phyloP scores from a whole-genome alignment of 2,797 vertebrate genomes.

The Acrocephalus scirpaceus region DNA sequence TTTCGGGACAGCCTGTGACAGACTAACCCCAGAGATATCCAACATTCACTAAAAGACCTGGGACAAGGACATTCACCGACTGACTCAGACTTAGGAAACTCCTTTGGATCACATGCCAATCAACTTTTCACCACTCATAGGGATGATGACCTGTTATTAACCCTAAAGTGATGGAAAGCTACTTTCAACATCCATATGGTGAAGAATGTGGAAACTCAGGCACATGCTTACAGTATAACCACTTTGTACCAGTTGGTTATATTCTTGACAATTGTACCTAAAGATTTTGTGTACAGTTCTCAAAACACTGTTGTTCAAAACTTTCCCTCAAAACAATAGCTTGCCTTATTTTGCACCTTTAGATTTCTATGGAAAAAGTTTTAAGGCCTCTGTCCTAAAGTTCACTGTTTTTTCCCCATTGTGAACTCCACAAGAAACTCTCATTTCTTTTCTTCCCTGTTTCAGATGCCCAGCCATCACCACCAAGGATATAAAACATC shows the following conservation, averaged over 20 bases:
- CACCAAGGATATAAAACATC: slow-evolving; percentile 63
- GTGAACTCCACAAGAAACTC: slow-evolving; percentile 49
- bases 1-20: not conserved
- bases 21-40: not conserved
- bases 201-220: not conserved
- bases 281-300: slow-evolving; percentile 70
- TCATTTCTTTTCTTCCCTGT: slow-evolving; percentile 26
- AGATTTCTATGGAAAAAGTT: slow-evolving; percentile 71
- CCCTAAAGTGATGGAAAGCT: not conserved
- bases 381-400: slow-evolving; percentile 68
- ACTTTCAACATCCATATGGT: not conserved
- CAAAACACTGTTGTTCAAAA: slow-evolving; percentile 43
- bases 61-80: not conserved
- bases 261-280: slow-evolving; percentile 26
- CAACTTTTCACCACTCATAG: not conserved
- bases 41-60: not conserved
- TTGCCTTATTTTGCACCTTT: slow-evolving; percentile 72
- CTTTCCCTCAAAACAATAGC: slow-evolving; percentile 67
- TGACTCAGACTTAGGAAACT: not conserved
- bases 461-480: slow-evolving; percentile 74
- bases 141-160: not conserved
- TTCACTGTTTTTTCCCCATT: slow-evolving; percentile 76
- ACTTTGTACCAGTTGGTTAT: not conserved
- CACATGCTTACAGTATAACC: not conserved
- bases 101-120: not conserved